phyloP scores from a whole-genome alignment of 2,113 vertebrate genomes.

The Sphyrna mokarran region DNA sequence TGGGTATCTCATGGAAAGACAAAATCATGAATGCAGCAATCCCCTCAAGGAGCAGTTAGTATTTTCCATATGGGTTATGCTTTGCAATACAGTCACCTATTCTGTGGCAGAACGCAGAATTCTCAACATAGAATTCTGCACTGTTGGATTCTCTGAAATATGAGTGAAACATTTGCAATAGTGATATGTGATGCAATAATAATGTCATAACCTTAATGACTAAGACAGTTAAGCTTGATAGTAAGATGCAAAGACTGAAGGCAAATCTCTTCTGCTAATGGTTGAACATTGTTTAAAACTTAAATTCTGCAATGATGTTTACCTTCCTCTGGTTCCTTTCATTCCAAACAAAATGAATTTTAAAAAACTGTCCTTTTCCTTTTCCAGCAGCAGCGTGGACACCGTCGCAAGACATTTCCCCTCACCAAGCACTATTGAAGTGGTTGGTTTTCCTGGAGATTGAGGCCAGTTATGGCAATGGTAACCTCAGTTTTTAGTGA shows the following conservation, averaged over 20 bases:
- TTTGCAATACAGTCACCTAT: no score
- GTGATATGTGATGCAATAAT: neutral
- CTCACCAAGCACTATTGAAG: neutral
- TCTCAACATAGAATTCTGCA: no score
- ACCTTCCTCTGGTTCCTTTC: neutral
- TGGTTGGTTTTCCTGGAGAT: neutral
- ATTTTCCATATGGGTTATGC: no score
- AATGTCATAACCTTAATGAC: neutral
- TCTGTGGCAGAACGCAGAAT: no score
- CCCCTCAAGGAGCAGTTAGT: neutral
- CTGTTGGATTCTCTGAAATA: no score
- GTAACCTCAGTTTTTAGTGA: neutral
- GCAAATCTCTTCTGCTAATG: neutral
- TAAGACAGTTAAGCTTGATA: neutral
- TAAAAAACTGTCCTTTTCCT: neutral
- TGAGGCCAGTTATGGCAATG: neutral
- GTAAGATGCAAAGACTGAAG: neutral
- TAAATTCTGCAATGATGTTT: neutral
- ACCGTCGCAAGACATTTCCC: neutral
- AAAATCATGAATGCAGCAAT: neutral
- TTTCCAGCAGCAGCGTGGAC: neutral
- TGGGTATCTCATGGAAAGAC: neutral
- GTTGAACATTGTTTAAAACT: neutral
- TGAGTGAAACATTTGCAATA: neutral
- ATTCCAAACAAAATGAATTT: neutral